Conservation (phyloP, 2,113 vertebrate species). For the Heterotilapia buettikoferi region DNA sequence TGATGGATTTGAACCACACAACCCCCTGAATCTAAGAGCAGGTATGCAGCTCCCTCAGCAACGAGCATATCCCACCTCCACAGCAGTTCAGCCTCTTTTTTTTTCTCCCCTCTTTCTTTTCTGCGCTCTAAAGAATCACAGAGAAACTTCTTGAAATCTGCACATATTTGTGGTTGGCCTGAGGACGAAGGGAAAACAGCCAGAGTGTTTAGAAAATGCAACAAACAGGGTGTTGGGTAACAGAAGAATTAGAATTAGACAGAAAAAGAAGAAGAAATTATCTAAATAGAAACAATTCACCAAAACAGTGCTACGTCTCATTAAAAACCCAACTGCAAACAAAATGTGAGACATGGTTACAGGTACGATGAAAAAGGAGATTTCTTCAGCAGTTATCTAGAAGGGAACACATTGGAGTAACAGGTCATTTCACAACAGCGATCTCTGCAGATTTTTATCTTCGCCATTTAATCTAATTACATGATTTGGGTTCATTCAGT, state of each 20-base stretch:
- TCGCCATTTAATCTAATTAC: background rate
- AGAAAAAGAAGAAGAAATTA: background rate
- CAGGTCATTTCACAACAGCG: background rate
- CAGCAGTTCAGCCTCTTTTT: background rate
- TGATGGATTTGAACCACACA: constrained; percentile 46
- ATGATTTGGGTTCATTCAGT: background rate
- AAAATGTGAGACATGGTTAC: background rate
- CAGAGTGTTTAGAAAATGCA: background rate
- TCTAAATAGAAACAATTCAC: background rate
- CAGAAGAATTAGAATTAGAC: background rate
- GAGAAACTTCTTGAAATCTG: background rate
- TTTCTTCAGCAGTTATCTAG: background rate
- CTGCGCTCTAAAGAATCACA: background rate
- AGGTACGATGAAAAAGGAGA: background rate
- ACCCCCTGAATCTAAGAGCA: constrained; percentile 14
- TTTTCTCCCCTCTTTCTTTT: accelerated
- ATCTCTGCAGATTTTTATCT: background rate
- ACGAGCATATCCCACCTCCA: background rate
- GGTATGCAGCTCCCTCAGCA: constrained; percentile 26
- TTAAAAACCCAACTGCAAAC: background rate
- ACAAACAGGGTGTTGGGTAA: background rate
- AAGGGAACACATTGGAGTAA: background rate
- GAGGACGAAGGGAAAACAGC: background rate
- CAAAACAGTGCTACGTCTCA: background rate
- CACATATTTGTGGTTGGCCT: background rate